phyloP scores from a whole-genome alignment of 2,113 vertebrate genomes.

The Arvicanthis niloticus region DNA sequence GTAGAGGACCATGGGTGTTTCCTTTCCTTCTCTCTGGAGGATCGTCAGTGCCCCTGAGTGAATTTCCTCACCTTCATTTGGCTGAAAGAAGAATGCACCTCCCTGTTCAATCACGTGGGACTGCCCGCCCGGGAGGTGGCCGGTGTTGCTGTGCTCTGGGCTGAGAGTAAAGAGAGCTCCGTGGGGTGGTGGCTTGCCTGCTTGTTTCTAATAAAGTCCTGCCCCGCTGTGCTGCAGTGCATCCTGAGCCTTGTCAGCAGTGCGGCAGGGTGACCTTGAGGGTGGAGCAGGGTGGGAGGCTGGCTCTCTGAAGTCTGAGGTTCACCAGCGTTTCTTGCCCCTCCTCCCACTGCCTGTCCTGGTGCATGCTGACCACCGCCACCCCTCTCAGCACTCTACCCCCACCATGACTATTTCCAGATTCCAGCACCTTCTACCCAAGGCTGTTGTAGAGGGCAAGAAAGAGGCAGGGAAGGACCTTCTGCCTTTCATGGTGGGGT shows the following conservation, averaged over 20 bases:
- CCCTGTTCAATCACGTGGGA: conserved; percentile 41
- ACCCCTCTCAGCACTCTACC: neutral
- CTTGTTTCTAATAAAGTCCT: conserved; percentile 57
- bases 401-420: neutral
- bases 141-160: conserved; percentile 55
- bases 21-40: neutral
- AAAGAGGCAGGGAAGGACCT: neutral
- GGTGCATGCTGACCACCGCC: rapidly evolving
- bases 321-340: no score
- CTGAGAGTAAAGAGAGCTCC: neutral
- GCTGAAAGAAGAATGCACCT: conserved; percentile 8
- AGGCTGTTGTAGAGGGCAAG: neutral
- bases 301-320: neutral
- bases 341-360: rapidly evolving
- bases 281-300: neutral
- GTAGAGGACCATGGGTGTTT: neutral
- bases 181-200: neutral
- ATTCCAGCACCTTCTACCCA: neutral
- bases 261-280: conserved; percentile 63
- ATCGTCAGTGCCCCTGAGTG: conserved; percentile 38
- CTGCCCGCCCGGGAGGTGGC: conserved; percentile 27
- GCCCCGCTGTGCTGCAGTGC: neutral
- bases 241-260: neutral
- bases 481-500: neutral
- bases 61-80: conserved; percentile 48